phyloP scores from a whole-genome alignment of 1,140 invertebrate genomes.

The Hylaeus volcanicus region DNA sequence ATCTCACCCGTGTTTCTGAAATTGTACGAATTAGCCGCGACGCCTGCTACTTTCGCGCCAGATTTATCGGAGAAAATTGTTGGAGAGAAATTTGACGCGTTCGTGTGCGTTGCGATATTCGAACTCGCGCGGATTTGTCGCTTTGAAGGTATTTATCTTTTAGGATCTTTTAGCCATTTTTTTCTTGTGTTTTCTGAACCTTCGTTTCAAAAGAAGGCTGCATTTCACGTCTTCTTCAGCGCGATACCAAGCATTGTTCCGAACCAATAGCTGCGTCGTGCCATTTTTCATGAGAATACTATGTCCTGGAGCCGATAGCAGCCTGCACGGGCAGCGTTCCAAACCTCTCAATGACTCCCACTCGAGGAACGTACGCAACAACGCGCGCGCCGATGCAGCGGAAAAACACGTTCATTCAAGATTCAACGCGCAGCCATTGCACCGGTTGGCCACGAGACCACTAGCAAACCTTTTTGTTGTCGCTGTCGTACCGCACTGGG shows the following conservation, averaged over 20 bases:
- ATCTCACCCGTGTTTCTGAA: constrained; percentile 33
- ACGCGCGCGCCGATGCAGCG: constrained; percentile 44
- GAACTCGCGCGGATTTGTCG: neutral
- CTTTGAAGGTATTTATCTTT: too few species aligned
- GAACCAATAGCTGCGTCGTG: constrained; percentile 16
- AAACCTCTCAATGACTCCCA: constrained; percentile 58
- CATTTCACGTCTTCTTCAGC: neutral
- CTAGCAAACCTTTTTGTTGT: constrained; percentile 7
- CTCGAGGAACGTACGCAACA: constrained; percentile 51
- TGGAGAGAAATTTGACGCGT: neutral
- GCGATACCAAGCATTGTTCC: constrained; percentile 31
- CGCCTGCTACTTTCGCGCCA: constrained; percentile 29
- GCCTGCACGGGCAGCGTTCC: constrained; percentile 57
- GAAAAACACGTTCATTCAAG: constrained; percentile 59
- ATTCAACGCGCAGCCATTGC: constrained; percentile 38
- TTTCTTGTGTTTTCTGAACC: too few species aligned
- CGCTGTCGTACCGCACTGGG: neutral
- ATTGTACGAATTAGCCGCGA: constrained; percentile 44
- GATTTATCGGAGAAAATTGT: constrained; percentile 32
- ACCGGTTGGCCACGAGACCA: constrained; percentile 12
- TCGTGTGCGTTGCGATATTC: neutral
- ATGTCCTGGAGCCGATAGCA: constrained; percentile 42
- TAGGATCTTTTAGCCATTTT: too few species aligned
- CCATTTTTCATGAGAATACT: constrained; percentile 52
- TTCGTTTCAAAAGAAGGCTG: too few species aligned